Percentiles rank a stretch among this genome's conserved stretches.
phyloP scores from a whole-genome alignment of 2,113 vertebrate species.

The Labrus mixtus region DNA sequence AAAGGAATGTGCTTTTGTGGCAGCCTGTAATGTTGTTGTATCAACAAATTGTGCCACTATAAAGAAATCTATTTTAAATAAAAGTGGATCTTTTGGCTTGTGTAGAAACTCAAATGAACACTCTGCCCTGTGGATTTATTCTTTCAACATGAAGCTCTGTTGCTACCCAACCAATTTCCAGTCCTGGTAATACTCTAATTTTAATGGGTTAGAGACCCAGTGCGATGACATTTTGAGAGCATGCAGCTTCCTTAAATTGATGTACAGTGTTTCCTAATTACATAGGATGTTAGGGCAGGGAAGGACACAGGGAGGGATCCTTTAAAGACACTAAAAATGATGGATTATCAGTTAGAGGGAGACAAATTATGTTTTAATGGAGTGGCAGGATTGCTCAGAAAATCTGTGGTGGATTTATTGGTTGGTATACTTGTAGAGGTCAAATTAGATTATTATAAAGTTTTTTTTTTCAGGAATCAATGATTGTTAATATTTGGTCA shows the following conservation, averaged over 20 bases:
- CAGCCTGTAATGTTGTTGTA: neutral
- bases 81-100: neutral
- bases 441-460: neutral
- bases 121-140: constrained; percentile 17
- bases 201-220: constrained; percentile 32
- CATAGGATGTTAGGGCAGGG: constrained; percentile 23
- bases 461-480: neutral
- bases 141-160: neutral
- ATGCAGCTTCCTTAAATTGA: constrained; percentile 31
- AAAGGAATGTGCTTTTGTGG: neutral
- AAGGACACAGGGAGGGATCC: constrained; percentile 4
- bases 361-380: neutral
- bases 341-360: neutral
- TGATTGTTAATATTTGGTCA: neutral
- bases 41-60: neutral
- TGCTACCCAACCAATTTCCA: constrained; percentile 22
- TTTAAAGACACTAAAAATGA: constrained; percentile 11
- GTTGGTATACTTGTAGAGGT: neutral
- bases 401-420: neutral
- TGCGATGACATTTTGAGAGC: constrained; percentile 52
- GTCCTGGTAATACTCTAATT: constrained; percentile 26
- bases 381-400: neutral
- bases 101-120: neutral
- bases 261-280: constrained; percentile 33
- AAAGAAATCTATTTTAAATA: neutral